Conservation (phyloP, 2,888 invertebrate species). For the Chesias legatella region DNA sequence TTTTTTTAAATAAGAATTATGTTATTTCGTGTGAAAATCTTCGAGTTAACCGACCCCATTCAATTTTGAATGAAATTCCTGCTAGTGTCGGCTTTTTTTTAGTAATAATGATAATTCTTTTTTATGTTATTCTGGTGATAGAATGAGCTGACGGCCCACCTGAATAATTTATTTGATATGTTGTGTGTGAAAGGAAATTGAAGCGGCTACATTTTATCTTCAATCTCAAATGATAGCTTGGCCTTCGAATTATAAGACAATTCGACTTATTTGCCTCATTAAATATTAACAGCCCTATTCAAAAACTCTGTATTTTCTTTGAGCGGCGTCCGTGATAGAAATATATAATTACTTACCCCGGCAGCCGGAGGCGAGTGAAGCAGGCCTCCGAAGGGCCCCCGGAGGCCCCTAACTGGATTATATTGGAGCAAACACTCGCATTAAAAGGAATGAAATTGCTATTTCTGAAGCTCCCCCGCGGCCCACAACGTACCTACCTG, state of each 20-base stretch:
- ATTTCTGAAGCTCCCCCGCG: constrained; percentile 45
- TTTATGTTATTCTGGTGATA: too few species aligned
- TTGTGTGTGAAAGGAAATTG: too few species aligned
- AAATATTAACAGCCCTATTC: constrained; percentile 4
- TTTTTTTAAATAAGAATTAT: background rate
- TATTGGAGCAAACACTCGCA: constrained; percentile 70
- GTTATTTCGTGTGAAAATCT: background rate
- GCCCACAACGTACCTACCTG: too few species aligned
- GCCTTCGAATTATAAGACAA: too few species aligned
- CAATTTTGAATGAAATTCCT: too few species aligned
- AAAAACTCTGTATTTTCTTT: constrained; percentile 11
- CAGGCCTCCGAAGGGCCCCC: constrained; percentile 1
- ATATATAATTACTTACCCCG: constrained; percentile 37
- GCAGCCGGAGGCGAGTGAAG: constrained; percentile 1
- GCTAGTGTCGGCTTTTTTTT: too few species aligned
- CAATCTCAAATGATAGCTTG: too few species aligned
- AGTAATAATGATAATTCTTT: too few species aligned
- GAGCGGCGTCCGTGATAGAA: constrained; percentile 36
- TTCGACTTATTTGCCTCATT: background rate
- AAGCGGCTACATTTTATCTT: too few species aligned
- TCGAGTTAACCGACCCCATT: constrained; percentile 2
- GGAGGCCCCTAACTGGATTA: constrained; percentile 56
- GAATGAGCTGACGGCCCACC: too few species aligned
- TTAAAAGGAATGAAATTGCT: constrained; percentile 72
- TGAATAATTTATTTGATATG: too few species aligned